Conservation (phyloP, 30 jellyfish, hydroid and myxozoan genomes). For the Haliclystus octoradiatus region DNA sequence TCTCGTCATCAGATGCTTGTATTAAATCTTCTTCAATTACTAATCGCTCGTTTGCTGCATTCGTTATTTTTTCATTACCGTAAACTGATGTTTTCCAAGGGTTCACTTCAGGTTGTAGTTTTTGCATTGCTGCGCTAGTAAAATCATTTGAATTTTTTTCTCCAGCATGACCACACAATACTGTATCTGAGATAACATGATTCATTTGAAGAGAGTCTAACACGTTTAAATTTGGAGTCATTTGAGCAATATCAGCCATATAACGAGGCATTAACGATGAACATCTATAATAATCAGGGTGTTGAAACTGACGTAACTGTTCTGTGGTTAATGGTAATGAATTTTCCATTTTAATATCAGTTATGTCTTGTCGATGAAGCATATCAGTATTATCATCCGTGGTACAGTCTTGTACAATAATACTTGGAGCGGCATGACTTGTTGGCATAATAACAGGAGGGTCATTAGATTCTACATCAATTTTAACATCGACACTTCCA, state of each 20-base stretch:
- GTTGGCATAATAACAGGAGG: neutral
- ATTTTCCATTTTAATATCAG: neutral
- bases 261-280: neutral
- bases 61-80: neutral
- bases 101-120: neutral
- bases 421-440: neutral
- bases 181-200: slow-evolving; percentile 57
- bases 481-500: neutral
- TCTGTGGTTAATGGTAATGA: neutral
- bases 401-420: neutral
- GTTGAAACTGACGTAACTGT: neutral
- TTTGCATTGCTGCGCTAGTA: neutral
- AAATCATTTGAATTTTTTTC: neutral
- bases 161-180: slow-evolving; percentile 14
- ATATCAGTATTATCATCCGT: neutral
- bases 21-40: neutral
- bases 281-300: neutral
- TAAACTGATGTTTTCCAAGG: neutral
- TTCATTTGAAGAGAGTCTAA: slow-evolving; percentile 52
- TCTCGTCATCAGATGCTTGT: neutral
- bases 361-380: neutral
- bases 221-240: slow-evolving; percentile 65
- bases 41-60: neutral
- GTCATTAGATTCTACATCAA: neutral
- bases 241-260: slow-evolving; percentile 20